Base-by-base conservation (phyloP, 2,113 vertebrate species). In the Daboia siamensis region DNA sequence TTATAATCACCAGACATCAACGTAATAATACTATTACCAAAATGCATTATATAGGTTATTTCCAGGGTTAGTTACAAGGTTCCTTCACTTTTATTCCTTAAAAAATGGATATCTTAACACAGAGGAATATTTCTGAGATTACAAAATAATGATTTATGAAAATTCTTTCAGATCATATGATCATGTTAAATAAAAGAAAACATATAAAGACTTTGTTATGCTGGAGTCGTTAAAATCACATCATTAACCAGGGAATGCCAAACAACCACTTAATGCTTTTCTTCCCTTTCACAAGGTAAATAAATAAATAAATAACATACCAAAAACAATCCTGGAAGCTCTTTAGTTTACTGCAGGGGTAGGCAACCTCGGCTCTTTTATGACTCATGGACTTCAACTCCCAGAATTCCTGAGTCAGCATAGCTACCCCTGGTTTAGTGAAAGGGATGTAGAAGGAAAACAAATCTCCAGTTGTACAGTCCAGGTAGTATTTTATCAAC, bases 1-100 rank as follows among this genome's bases (percentile, higher is more conserved):
- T 87, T 56, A 5, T 46, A 51, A 61, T 93, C 61, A 20, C 90
- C 17, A 92, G n/a, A 21, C 48, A 3, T 52, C 95, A 55, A 91
- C 93, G 29, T 91, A 87, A 69, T 91, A 87, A 33, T 69, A 10
- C 46, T 48, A 33, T 33, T 87, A n/a, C 29, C 52, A 20, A 57
- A 39, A 33, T 64, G 51, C n/a, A 55, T 13, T 69, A 21, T 88
- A 54, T 74, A 52, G 57, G 21, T 52, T 64, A 91, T 92, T 59
- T 12, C 39, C 88, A 74, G 13, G 11, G 12, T 29, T 88, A 39
- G 55, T 69, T 69, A 39, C 12, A 87, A 29, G 10, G 21, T 23
- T 4, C 17, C 52, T 91, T 87, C 84, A 51, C 13, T 87, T 44
- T 86, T 57, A 9, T 23, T 86, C 56, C 86, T 48, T 21, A 15